Evolutionary conservation across 2,888 invertebrate genomes (phyloP).

Genomic region (Athrips mouffetella): DNA sequence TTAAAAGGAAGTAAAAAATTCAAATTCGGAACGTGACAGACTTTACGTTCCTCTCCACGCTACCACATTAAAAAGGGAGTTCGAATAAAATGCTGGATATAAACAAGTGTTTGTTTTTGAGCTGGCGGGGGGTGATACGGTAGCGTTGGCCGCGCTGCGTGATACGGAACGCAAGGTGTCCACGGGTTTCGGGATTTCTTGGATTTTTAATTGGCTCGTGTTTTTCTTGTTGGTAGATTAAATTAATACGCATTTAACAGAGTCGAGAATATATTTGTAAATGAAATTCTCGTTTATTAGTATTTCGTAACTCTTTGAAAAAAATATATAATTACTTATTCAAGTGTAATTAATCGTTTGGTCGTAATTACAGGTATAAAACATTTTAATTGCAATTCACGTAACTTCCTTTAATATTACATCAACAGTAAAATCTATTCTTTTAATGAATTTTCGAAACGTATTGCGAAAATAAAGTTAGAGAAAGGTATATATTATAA

Average conservation of each 20-base stretch:
- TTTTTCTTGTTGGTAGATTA: neutral
- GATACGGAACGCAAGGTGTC: slow-evolving; percentile 53
- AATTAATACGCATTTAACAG: neutral
- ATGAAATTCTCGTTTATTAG: too few species aligned
- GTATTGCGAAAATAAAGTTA: too few species aligned
- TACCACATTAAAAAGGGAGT: slow-evolving; percentile 31
- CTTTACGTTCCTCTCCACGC: slow-evolving; percentile 41
- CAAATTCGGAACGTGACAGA: slow-evolving; percentile 34
- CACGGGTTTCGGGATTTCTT: slow-evolving; percentile 22
- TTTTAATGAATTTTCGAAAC: too few species aligned
- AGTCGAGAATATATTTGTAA: neutral
- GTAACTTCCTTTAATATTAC: too few species aligned
- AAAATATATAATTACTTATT: too few species aligned
- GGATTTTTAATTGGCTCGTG: neutral
- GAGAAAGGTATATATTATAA: too few species aligned
- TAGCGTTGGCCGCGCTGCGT: slow-evolving; percentile 64
- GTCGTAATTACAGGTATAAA: too few species aligned
- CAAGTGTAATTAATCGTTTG: too few species aligned
- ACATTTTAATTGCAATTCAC: too few species aligned
- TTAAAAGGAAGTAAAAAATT: slow-evolving; percentile 34
- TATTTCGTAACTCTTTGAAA: neutral
- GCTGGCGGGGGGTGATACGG: slow-evolving; percentile 67
- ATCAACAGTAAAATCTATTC: too few species aligned
- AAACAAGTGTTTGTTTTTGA: slow-evolving; percentile 47
- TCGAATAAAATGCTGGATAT: slow-evolving; percentile 43